Evolutionary conservation across 2,797 vertebrate genomes (phyloP), one percentile per base, ranked within the genome.

Genomic region (Gymnoscopelus braueri): DNA sequence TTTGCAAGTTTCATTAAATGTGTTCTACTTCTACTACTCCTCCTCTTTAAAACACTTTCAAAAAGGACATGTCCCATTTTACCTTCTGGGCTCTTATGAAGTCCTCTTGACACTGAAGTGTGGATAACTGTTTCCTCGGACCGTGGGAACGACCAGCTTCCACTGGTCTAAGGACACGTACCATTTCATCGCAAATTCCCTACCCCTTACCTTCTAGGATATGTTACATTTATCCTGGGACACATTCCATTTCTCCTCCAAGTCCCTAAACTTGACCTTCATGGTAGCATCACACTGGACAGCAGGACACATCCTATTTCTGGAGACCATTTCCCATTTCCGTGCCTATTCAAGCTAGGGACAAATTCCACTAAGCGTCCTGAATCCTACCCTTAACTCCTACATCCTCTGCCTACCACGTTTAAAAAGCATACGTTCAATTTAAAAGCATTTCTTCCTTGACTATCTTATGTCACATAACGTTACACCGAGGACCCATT

Each of bases 191-290:
- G 13, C 3, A 56, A 35, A 64, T 44, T 78, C 57, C 65, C 70
- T 60, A 57, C 35, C 24, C 1, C 73, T 54, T 35, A 51, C 75
- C 26, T 2, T 63, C 71, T 81, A 72, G 80, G 81, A 87, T 66
- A 87, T 90, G 86, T 90, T 90, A 86, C 88, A 79, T 67, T 76
- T 62, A 11, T 80, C 67, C 69, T 51, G 77, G 72, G 78, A 76
- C 77, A 69, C 52, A 52, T 86, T 78, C 74, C 66, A 6, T 54
- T 61, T 65, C 55, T 60, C 60, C 78, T 79, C 75, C 77, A 32
- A 32, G 29, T 32, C 29, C 7, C 1, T 39, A 8, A 39, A 39
- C 80, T 85, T 82, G 54, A 53, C 65, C 75, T 71, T 79, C 50
- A 56, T 15, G 64, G 60, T 65, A 55, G 19, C 53, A 57, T 69